Conservation (phyloP, 2,888 invertebrate species). For the Copidosoma aretas region DNA sequence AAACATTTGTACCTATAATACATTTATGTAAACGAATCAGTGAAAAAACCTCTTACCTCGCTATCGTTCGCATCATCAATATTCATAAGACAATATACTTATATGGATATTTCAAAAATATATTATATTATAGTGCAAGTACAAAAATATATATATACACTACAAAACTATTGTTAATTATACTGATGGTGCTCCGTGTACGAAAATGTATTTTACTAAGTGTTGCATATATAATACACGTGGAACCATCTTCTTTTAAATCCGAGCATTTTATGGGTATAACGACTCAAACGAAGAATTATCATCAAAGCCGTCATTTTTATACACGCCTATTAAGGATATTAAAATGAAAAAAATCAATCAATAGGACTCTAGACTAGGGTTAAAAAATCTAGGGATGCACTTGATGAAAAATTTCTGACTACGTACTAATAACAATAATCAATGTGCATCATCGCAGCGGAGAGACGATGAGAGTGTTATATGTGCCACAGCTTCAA, state of each 20-base stretch:
- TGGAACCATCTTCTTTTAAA: not conserved
- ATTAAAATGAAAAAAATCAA: conserved; percentile 9
- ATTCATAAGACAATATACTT: too few relatives aligned
- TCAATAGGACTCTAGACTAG: too few relatives aligned
- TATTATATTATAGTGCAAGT: conserved; percentile 10
- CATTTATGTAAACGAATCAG: not conserved
- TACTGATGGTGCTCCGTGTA: conserved; percentile 31
- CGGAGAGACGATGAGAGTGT: not conserved
- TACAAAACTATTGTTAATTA: conserved; percentile 32
- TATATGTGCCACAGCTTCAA: not conserved
- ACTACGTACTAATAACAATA: not conserved
- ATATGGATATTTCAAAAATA: too few relatives aligned
- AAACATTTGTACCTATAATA: not conserved
- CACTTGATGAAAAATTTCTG: not conserved
- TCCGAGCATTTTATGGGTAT: too few relatives aligned
- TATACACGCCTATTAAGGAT: conserved; percentile 24
- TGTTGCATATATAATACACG: not conserved
- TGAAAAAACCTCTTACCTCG: not conserved
- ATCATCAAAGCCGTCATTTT: conserved; percentile 18
- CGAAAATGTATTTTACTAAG: conserved; percentile 28
- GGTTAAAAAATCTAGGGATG: conserved; percentile 1
- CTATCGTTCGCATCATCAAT: too few relatives aligned
- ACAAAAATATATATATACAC: conserved; percentile 19
- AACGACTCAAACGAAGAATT: too few relatives aligned
- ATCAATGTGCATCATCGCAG: not conserved